Evolutionary conservation across 1,140 invertebrate species (phyloP), one percentile per base, ranked within the genome.

Genomic region (Xylocopa sonorina): DNA sequence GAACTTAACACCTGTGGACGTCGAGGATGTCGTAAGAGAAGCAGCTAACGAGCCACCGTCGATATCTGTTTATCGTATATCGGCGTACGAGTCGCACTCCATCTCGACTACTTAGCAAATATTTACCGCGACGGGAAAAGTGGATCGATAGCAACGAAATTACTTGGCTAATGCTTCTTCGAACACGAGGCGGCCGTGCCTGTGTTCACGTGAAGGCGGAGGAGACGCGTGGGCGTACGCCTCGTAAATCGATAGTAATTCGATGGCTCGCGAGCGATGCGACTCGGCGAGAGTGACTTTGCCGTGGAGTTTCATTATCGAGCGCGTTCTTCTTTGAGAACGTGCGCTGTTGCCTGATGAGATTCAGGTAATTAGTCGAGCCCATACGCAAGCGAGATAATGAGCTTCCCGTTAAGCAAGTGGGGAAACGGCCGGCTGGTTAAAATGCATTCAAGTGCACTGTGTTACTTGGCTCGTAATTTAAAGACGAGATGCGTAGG

Each of bases 91-190:
- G 34, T 3, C 16, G 16, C 7, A 21, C 32, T 50, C 29, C n/a
- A 50, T 38, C 48, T 12, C 18, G 53, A 29, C 60, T 66, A 51
- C 72, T 74, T 74, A 43, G 71, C 32, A 74, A 74, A 74, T 74
- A 74, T 74, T 74, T 74, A 32, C 60, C 18, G 71, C 46, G 14
- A 50, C n/a, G 51, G 48, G 24, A 21, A 63, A 74, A 32, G 9
- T 29, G 71, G 71, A 64, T 74, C 72, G 72, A 74, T 53, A 24
- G 34, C 58, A n/a, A 74, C 24, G 72, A 48, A 74, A 74, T 74
- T 64, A 74, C 34, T 51, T 24, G 32, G 16, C 24, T 48, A 27
- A 29, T 10, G 62, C 60, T 21, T 75, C 73, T 53, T 43, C 67
- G 27, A 34, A 16, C 43, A 32, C 32, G 43, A n/a, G n/a, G n/a